Percentiles rank a stretch among this genome's conserved stretches.
phyloP scores from a whole-genome alignment of 2,888 invertebrate genomes.

The Alsophila aescularia region DNA sequence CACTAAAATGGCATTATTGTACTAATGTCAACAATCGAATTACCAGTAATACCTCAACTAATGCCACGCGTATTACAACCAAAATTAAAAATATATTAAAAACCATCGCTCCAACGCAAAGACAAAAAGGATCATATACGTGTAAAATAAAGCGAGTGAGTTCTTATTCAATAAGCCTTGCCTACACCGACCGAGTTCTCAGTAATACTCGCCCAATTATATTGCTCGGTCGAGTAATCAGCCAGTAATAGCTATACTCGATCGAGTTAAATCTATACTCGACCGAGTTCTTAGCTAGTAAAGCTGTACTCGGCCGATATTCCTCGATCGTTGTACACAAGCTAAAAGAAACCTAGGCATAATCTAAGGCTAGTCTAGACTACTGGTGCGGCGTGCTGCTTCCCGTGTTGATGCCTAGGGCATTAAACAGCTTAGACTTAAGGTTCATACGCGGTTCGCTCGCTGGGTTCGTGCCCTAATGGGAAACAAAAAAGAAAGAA shows the following conservation, averaged over 20 bases:
- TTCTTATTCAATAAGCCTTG: constrained; percentile 39
- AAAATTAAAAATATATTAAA: background rate
- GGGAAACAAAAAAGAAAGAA: constrained; percentile 79
- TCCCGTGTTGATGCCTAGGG: constrained; percentile 91
- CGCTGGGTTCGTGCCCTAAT: constrained; percentile 87
- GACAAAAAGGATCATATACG: constrained; percentile 44
- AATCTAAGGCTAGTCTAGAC: constrained; percentile 47
- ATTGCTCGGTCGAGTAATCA: too few relatives aligned
- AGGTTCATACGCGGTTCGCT: constrained; percentile 90
- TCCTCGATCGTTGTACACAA: constrained; percentile 9
- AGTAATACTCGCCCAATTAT: background rate
- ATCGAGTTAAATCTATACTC: background rate
- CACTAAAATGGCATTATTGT: too few relatives aligned
- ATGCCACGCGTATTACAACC: background rate
- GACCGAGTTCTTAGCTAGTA: too few relatives aligned
- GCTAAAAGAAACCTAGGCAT: constrained; percentile 26
- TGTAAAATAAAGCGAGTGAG: constrained; percentile 49
- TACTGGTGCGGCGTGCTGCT: constrained; percentile 76
- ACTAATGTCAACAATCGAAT: background rate
- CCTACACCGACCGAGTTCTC: constrained; percentile 10
- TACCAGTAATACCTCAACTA: background rate
- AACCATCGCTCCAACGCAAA: constrained; percentile 22
- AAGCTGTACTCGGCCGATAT: too few relatives aligned
- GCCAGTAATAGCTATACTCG: too few relatives aligned
- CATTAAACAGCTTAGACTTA: constrained; percentile 94